Percentiles rank a stretch among this genome's conserved stretches.
Evolutionary conservation across 2,888 invertebrate genomes (phyloP).

Genomic region (Luffia ferchaultella): DNA sequence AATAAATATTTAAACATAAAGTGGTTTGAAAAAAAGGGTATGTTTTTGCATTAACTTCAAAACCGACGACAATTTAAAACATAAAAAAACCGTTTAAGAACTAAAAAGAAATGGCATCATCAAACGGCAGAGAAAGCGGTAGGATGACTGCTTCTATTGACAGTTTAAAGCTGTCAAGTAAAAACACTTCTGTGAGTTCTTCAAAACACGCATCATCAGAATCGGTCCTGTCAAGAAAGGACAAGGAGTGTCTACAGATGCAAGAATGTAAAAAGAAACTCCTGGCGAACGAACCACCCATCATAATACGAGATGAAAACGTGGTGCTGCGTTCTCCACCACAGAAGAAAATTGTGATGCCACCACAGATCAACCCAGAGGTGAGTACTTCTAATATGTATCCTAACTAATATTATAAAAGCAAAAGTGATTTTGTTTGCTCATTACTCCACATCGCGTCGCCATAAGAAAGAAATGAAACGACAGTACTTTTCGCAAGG

Average conservation of each 20-base stretch:
- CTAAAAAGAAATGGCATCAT: conserved; percentile 47
- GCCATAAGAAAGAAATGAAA: neutral
- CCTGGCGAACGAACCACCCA: conserved; percentile 54
- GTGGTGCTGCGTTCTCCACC: conserved; percentile 52
- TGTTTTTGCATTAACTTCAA: too few relatives aligned
- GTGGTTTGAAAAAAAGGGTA: too few relatives aligned
- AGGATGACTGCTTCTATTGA: conserved; percentile 55
- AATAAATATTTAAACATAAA: too few relatives aligned
- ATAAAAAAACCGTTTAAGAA: too few relatives aligned
- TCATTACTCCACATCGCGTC: neutral
- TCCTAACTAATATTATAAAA: too few relatives aligned
- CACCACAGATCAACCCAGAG: conserved; percentile 53
- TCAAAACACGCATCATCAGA: conserved; percentile 59
- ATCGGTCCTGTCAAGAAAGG: conserved; percentile 52
- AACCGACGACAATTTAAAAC: too few relatives aligned
- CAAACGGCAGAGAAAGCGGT: conserved; percentile 47
- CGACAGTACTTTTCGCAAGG: too few relatives aligned
- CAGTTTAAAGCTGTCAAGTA: conserved; percentile 55
- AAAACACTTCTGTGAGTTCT: conserved; percentile 42
- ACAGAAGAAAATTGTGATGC: conserved; percentile 59
- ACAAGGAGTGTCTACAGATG: conserved; percentile 54
- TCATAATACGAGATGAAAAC: conserved; percentile 57
- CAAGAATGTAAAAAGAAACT: conserved; percentile 59
- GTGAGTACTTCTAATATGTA: conserved; percentile 26
- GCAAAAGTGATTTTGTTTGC: neutral